Conservation (phyloP, 2,113 vertebrate species). For the Forbesichthys papilliferus region DNA sequence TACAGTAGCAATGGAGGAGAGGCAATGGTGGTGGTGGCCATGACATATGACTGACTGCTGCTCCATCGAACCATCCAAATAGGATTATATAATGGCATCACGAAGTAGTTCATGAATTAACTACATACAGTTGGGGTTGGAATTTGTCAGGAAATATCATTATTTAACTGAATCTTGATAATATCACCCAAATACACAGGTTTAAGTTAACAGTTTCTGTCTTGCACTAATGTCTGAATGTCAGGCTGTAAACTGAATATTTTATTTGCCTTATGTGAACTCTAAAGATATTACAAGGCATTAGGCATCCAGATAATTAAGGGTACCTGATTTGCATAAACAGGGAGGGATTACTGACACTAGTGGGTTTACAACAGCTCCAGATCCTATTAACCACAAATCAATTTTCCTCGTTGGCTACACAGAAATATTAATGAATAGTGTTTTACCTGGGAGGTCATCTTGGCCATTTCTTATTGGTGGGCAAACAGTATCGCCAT, state of each 20-base stretch:
- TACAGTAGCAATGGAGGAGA: neutral
- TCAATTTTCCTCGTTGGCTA: neutral
- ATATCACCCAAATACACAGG: constrained; percentile 17
- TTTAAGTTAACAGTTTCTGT: constrained; percentile 61
- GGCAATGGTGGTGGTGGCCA: neutral
- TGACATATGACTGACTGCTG: neutral
- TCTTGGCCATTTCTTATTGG: constrained; percentile 79
- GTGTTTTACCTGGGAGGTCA: constrained; percentile 79
- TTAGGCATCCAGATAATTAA: constrained; percentile 47
- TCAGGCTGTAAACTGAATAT: constrained; percentile 58
- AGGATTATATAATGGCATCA: no score
- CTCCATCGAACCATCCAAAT: no score
- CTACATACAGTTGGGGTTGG: no score
- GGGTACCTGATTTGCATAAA: neutral
- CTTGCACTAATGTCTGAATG: constrained; percentile 16
- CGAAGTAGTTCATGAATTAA: no score
- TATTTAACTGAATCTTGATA: no score
- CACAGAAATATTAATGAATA: neutral
- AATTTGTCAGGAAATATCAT: no score
- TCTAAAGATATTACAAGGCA: constrained; percentile 27
- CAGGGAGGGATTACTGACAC: neutral
- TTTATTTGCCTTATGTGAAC: constrained; percentile 69
- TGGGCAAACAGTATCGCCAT: constrained; percentile 78
- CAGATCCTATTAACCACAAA: neutral
- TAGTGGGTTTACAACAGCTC: neutral